Evolutionary conservation across 2,113 vertebrate species (phyloP).

Genomic region (Narcine bancroftii): DNA sequence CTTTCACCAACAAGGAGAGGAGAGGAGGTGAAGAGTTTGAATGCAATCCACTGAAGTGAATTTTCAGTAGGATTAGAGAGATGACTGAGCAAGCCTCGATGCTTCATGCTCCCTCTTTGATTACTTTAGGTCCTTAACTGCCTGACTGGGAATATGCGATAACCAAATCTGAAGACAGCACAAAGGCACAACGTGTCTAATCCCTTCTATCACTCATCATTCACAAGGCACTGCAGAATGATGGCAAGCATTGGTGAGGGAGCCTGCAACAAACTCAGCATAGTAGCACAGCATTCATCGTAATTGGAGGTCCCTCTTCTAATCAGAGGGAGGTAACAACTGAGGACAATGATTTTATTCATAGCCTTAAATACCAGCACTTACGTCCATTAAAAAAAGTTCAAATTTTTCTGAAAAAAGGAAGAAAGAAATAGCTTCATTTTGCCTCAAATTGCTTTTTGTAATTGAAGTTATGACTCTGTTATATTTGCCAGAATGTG

Average conservation of each 20-base stretch:
- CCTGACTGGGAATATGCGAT: constrained; percentile 33
- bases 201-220: constrained; percentile 12
- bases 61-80: constrained; percentile 31
- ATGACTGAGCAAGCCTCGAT: not conserved
- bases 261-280: not conserved
- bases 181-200: constrained; percentile 15
- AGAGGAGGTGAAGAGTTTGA: not conserved
- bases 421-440: not conserved
- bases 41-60: constrained; percentile 22
- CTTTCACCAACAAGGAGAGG: not conserved
- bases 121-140: constrained; percentile 29
- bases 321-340: not conserved
- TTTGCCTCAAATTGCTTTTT: not conserved
- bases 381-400: not conserved
- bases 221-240: constrained; percentile 6
- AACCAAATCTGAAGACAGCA: constrained; percentile 31
- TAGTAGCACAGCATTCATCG: not conserved
- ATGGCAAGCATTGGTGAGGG: not conserved
- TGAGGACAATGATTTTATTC: not conserved
- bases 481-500: not conserved
- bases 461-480: not conserved
- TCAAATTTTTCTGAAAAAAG: not conserved
- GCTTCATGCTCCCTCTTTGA: constrained; percentile 6
- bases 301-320: not conserved
- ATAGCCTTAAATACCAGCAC: not conserved